phyloP scores from a whole-genome alignment of 2,797 vertebrate genomes.

The Muscicapa striata region DNA sequence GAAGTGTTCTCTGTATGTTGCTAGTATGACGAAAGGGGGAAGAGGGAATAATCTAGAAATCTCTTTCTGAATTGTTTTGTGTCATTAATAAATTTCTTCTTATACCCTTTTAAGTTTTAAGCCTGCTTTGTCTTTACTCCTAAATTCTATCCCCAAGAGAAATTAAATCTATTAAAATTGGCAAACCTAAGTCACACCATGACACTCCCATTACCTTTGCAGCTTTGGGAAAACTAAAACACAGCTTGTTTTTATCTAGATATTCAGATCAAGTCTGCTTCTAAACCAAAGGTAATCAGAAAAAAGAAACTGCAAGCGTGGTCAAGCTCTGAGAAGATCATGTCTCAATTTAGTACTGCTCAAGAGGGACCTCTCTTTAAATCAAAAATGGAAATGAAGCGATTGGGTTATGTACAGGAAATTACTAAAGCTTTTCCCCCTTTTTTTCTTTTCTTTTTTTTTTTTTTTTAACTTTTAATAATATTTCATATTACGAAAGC shows the following conservation, averaged over 20 bases:
- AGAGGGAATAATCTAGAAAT: no score
- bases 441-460: neutral
- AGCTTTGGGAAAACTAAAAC: neutral
- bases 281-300: neutral
- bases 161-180: no score
- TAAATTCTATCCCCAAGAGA: no score
- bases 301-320: neutral
- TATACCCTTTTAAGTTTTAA: no score
- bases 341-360: neutral
- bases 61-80: no score
- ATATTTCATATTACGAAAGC: slow-evolving; percentile 2
- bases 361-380: neutral
- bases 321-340: neutral
- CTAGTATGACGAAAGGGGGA: no score
- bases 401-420: neutral
- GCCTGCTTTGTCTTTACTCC: no score
- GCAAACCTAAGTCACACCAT: no score
- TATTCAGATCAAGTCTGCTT: neutral
- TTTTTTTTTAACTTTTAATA: neutral
- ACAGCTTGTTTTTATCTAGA: neutral
- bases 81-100: no score
- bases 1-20: no score
- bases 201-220: neutral
- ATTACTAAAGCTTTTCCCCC: neutral
- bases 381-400: slow-evolving; percentile 19